These are phyloP conservation scores for Poeciliopsis gracilis DNA, from an alignment of 2,797 vertebrate species.

Conservation along the genomic window DNA sequence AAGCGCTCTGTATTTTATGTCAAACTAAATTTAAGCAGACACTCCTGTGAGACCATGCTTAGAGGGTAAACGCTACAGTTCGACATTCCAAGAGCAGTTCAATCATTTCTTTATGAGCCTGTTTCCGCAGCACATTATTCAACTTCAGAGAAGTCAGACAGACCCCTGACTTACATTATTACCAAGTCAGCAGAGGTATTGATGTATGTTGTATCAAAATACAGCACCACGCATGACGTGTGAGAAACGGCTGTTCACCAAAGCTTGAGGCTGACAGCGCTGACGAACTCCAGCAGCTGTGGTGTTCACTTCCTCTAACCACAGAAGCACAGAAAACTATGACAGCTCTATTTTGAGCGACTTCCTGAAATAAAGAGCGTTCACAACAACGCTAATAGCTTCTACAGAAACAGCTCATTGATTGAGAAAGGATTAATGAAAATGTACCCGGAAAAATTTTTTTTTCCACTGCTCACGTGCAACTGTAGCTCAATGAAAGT, in stretches of 20 bases:
- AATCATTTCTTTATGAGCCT: not conserved
- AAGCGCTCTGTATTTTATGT: not conserved
- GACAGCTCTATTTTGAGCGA: constrained; percentile 64
- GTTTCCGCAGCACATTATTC: not conserved
- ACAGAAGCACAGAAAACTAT: constrained; percentile 38
- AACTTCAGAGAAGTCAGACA: not conserved
- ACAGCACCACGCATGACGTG: constrained; percentile 13
- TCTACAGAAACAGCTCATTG: constrained; percentile 24
- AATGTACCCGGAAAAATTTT: constrained; percentile 12
- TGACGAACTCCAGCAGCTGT: constrained; percentile 53
- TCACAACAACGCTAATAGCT: constrained; percentile 36
- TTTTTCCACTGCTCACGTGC: constrained; percentile 23
- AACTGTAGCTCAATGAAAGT: constrained; percentile 14
- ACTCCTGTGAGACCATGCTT: not conserved
- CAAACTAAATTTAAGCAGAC: constrained; percentile 3
- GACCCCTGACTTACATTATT: constrained; percentile 11
- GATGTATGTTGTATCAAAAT: constrained; percentile 39
- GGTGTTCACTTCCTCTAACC: constrained; percentile 58
- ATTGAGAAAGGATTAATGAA: constrained; percentile 21
- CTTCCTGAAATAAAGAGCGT: constrained; percentile 61
- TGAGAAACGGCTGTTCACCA: constrained; percentile 27
- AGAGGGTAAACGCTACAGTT: not conserved
- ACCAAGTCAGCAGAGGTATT: constrained; percentile 7
- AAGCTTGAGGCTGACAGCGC: constrained; percentile 29
- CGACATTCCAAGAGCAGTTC: not conserved